phyloP scores from a whole-genome alignment of 2,888 invertebrate genomes.

The Melieria picta region DNA sequence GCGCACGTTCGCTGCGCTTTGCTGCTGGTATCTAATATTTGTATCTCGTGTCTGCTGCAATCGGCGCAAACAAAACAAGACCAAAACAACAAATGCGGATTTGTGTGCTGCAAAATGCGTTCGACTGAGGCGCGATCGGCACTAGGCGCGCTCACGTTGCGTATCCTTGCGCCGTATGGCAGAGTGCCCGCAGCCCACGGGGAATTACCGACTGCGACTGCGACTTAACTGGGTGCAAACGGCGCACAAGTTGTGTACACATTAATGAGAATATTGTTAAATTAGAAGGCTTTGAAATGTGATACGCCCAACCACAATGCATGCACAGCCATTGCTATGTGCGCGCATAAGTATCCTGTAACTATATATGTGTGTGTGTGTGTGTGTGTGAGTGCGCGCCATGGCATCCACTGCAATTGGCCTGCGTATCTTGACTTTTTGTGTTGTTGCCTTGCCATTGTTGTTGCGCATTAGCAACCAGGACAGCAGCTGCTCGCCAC shows the following conservation, averaged over 20 bases:
- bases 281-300: slow-evolving; percentile 64
- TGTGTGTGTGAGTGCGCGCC: slow-evolving; percentile 5
- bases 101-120: slow-evolving; percentile 2
- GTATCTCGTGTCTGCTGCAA: slow-evolving; percentile 53
- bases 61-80: slow-evolving; percentile 46
- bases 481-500: slow-evolving; percentile 20
- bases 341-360: neutral
- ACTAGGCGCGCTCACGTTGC: neutral
- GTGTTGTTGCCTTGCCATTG: neutral
- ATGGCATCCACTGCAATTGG: neutral
- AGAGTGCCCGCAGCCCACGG: no score
- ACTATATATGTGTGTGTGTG: slow-evolving; percentile 27
- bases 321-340: slow-evolving; percentile 25
- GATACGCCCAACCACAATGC: slow-evolving; percentile 56
- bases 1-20: no score
- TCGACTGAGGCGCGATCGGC: neutral
- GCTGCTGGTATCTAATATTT: slow-evolving; percentile 2
- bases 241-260: slow-evolving; percentile 51
- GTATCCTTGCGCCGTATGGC: no score
- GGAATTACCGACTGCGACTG: slow-evolving; percentile 32
- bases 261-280: slow-evolving; percentile 66
- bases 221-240: slow-evolving; percentile 42
- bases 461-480: neutral
- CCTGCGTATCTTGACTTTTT: neutral
- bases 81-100: slow-evolving; percentile 15